Base-by-base conservation (phyloP, 2,113 vertebrate species). In the Seriola quinqueradiata region DNA sequence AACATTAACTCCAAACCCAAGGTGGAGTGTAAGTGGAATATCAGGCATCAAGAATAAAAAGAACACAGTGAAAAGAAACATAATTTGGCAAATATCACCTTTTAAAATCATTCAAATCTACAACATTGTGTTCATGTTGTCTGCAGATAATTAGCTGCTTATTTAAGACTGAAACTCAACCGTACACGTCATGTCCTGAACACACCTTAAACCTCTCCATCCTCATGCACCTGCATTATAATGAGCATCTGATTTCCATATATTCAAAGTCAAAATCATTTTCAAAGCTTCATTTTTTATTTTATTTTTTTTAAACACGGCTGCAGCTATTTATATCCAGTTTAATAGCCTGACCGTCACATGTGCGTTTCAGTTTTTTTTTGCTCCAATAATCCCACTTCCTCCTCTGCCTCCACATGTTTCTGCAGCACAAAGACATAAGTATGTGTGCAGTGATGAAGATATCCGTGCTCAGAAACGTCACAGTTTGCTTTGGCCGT, bases 261-360 rank as follows among this genome's bases (percentile, higher is more conserved):
- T 34, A 16, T 42, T 55, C 52, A 55, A 57, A 57, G 55, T 57
- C 17, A 52, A 69, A 58, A 40, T 52, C 40, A 23, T 40, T 59
- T 79, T 89, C 60, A 85, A 70, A 88, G 44, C 40, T 55, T 21
- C 11, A 19, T 65, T 67, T 76, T 75, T 77, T 84, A 82, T 34
- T 14, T 23, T 60, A 61, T 76, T 75, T 79, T 85, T 85, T 38
- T 14, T 2, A 6, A 44, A 64, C 21, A 19, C 10, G 70, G 13
- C 77, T 23, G 67, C 23, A 42, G 60, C 54, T 86, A 81, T 81
- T 88, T 76, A 61, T 83, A 74, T 50, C 10, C 57, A 10, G 1
- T 77, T 81, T 81, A 69, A 61, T 36, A 65, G 4, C 21, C 65
- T 55, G 58, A 71, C 55, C 38, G 6, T 80, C 83, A 71, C 54